Conservation (phyloP, 2,113 vertebrate genomes). For the Mionectes macconnelli region DNA sequence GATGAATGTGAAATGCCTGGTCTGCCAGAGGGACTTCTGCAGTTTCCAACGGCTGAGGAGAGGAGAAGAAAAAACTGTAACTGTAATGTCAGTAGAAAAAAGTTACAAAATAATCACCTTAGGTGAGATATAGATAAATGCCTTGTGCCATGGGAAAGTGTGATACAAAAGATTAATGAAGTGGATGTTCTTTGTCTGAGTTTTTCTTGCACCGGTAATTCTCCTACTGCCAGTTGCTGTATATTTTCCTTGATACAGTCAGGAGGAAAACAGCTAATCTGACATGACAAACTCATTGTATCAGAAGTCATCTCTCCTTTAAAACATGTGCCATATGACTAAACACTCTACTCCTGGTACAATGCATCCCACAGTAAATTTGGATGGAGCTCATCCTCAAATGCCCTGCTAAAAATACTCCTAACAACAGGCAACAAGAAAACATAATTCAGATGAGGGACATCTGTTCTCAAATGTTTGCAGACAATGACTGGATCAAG, state of each 20-base stretch:
- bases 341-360: slow-evolving; percentile 12
- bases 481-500: slow-evolving; percentile 64
- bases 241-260: background rate
- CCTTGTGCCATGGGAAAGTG: background rate
- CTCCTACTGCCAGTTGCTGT: background rate
- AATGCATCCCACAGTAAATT: slow-evolving; percentile 44
- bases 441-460: slow-evolving; percentile 69
- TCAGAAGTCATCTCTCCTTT: slow-evolving; percentile 49
- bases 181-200: background rate
- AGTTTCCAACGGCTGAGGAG: background rate
- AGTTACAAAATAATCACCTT: background rate
- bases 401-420: slow-evolving; percentile 49
- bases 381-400: slow-evolving; percentile 42
- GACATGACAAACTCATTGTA: slow-evolving; percentile 46
- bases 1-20: background rate
- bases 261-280: slow-evolving; percentile 39
- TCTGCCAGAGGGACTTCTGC: background rate
- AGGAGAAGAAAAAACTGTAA: background rate
- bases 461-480: slow-evolving; percentile 68
- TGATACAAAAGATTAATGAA: background rate
- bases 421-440: slow-evolving; percentile 64
- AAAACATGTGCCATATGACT: slow-evolving; percentile 48
- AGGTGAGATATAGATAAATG: background rate
- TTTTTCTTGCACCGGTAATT: background rate
- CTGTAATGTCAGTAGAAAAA: background rate